phyloP scores from a whole-genome alignment of 2,888 invertebrate species.

The Melanargia galathea region DNA sequence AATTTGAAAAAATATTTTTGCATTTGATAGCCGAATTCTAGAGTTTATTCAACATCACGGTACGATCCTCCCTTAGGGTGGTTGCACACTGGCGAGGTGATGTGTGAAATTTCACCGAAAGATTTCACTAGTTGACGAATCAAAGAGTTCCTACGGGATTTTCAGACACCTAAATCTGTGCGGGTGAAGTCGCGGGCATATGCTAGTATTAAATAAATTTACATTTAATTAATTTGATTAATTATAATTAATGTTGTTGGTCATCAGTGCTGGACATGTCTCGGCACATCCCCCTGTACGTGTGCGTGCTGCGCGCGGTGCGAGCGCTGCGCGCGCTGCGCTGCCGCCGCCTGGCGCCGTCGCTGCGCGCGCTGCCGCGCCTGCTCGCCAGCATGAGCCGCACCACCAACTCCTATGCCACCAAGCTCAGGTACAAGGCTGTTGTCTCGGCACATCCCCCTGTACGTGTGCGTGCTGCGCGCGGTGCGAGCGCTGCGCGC shows the following conservation, averaged over 20 bases:
- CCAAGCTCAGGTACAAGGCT: constrained; percentile 86
- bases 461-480: constrained; percentile 93
- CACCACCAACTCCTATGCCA: constrained; percentile 95
- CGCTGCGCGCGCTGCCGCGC: constrained; percentile 85
- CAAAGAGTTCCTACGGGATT: too few relatives aligned
- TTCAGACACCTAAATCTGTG: too few relatives aligned
- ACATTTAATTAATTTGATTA: too few relatives aligned
- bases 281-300: constrained; percentile 96
- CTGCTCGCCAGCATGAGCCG: constrained; percentile 93
- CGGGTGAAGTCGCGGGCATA: too few relatives aligned
- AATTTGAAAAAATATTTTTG: too few relatives aligned
- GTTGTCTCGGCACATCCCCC: constrained; percentile 96
- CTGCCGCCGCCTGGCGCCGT: constrained; percentile 83
- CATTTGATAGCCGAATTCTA: too few relatives aligned
- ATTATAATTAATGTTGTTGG: neutral
- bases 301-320: constrained; percentile 90
- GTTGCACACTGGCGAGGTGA: too few relatives aligned
- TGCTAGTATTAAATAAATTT: too few relatives aligned
- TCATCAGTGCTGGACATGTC: constrained; percentile 88
- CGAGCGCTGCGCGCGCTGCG: constrained; percentile 89
- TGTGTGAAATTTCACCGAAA: too few relatives aligned
- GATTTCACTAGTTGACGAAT: too few relatives aligned
- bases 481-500: constrained; percentile 89
- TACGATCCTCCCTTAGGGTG: too few relatives aligned
- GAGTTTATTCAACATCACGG: too few relatives aligned